A percentile compares a stretch with the other conserved stretches of the same genome.
phyloP scores from a whole-genome alignment of 2,113 vertebrate genomes.

The Tachysurus vachellii region DNA sequence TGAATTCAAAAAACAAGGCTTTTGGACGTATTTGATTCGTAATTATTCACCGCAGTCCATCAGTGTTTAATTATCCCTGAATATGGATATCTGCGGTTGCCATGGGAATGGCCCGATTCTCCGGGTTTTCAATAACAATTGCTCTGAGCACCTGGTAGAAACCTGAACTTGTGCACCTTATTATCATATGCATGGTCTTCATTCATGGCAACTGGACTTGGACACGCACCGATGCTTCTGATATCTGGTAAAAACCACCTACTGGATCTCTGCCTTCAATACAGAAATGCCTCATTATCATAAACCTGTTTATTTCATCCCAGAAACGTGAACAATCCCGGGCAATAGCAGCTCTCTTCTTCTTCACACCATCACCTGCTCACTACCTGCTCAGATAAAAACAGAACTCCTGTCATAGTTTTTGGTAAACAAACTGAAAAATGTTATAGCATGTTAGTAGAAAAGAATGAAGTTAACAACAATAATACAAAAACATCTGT shows the following conservation, averaged over 20 bases:
- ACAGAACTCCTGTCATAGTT: not conserved
- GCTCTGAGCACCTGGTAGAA: not conserved
- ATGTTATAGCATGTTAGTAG: not conserved
- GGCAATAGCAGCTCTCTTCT: not conserved
- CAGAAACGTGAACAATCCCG: not conserved
- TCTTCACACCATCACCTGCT: not conserved
- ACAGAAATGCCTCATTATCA: not conserved
- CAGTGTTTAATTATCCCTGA: not conserved
- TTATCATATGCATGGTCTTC: slow-evolving; percentile 18
- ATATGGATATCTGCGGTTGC: not conserved
- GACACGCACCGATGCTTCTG: not conserved
- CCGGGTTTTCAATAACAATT: slow-evolving; percentile 1
- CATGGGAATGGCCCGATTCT: not conserved
- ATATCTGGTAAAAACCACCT: slow-evolving; percentile 10
- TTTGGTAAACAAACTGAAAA: not conserved
- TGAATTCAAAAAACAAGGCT: not conserved
- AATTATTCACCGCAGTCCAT: not conserved
- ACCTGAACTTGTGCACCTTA: slow-evolving; percentile 8
- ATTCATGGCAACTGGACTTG: not conserved
- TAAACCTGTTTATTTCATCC: not conserved
- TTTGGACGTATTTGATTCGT: not conserved
- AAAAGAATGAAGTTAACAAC: too few relatives aligned
- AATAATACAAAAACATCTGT: too few relatives aligned
- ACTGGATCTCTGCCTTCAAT: not conserved
- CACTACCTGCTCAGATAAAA: not conserved